Evolutionary conservation across 2,888 invertebrate species (phyloP).

Genomic region (Athripsodes cinereus): DNA sequence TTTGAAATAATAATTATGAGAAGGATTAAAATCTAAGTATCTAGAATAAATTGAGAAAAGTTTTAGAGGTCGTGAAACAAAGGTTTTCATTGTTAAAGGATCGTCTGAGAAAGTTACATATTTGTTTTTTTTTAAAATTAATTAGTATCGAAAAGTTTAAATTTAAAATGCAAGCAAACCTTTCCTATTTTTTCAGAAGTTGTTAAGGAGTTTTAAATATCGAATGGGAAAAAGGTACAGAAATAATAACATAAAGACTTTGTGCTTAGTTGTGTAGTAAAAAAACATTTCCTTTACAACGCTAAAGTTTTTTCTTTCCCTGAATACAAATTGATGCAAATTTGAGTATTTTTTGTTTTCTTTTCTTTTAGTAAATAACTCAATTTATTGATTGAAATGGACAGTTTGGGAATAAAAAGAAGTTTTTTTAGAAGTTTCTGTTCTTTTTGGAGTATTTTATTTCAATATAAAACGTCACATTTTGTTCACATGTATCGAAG

Average conservation of each 20-base stretch:
- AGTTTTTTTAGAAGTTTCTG: not conserved
- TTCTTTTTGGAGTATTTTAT: not conserved
- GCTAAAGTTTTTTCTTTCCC: not conserved
- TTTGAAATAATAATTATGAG: too few relatives aligned
- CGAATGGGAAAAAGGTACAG: not conserved
- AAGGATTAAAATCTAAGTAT: too few relatives aligned
- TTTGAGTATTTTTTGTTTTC: conserved; percentile 16
- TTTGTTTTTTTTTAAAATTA: not conserved
- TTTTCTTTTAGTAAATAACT: conserved; percentile 20
- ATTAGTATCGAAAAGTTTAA: not conserved
- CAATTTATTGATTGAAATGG: conserved; percentile 23
- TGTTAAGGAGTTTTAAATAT: conserved; percentile 3
- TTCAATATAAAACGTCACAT: not conserved
- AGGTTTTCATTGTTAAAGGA: not conserved
- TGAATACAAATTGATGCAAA: conserved; percentile 20
- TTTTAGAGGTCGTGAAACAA: too few relatives aligned
- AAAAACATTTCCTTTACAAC: not conserved
- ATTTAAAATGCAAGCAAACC: not conserved
- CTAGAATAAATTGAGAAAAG: too few relatives aligned
- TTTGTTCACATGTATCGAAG: not conserved
- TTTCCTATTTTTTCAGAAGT: not conserved
- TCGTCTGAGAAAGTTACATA: too few relatives aligned
- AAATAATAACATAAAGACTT: conserved; percentile 1
- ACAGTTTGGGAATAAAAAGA: conserved; percentile 11
- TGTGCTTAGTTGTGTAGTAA: not conserved